Base-by-base conservation (phyloP, 2,113 vertebrate species). In the Climacteris rufus region DNA sequence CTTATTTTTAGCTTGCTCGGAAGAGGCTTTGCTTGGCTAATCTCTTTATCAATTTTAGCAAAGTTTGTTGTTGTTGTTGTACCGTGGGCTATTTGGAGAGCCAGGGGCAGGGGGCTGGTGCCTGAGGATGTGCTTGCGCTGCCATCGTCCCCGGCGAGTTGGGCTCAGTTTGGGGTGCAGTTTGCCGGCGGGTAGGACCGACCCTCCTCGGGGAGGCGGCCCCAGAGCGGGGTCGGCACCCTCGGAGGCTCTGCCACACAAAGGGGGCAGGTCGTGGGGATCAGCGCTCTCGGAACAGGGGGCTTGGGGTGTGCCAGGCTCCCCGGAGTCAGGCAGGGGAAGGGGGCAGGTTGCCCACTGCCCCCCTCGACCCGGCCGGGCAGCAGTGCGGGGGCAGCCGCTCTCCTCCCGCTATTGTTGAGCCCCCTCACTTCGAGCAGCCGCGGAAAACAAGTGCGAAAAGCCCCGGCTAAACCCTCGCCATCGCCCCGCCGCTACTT, bases 1-100 rank as follows among this genome's bases (percentile, higher is more conserved):
- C 69, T 91, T 96, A 92, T 96, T 96, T 97, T 94, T 96, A 97
- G 96, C 93, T 61, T 8, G 31, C 94, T 91, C 60, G 83, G 91
- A 89, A 94, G 96, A 96, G 91, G 96, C 91, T 97, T 96, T 94
- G 65, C 95, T 89, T 40, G 72, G 35, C 77, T 89, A 92, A 95
- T 95, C 95, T 71, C 81, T 82, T 84, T 49, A 94, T 92, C 94
- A 89, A 94, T 96, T 94, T 91, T 27, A 77, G 79, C 86, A 28
- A 96, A 94, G 95, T 96, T 95, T 69, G 66, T n/a, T 56, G 50
- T 23, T 8, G 52, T 7, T 63, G 50, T 22, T 83, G 80, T 37
- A 86, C 23, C 5, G 63, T 8, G 72, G 82, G 21, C 56, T 30
- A 54, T 87, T 84, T 1, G 28, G 9, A 37, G 63, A 76, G 50